Evolutionary conservation across 2,888 invertebrate genomes (phyloP).

Genomic region (Oscheius sp.): DNA sequence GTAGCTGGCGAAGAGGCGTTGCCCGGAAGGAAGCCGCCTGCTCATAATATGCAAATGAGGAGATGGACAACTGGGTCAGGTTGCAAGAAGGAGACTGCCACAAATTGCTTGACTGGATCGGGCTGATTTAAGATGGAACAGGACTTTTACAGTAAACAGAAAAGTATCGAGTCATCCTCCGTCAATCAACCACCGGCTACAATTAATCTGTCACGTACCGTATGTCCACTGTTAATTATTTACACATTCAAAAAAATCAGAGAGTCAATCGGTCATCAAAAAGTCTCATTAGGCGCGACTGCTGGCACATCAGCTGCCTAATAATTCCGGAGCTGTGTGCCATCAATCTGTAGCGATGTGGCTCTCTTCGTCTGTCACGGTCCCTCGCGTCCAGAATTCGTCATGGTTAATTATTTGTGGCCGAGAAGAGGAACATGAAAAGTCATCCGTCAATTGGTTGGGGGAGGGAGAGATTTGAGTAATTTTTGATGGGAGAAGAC

Average conservation of each 20-base stretch:
- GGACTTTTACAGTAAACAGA: neutral
- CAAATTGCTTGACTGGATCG: neutral
- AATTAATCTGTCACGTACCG: conserved; percentile 7
- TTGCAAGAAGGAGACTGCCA: neutral
- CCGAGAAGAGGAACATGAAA: neutral
- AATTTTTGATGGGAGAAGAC: neutral
- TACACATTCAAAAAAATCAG: conserved; percentile 22
- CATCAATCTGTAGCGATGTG: conserved; percentile 27
- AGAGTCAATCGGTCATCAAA: conserved; percentile 24
- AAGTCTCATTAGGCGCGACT: conserved; percentile 16
- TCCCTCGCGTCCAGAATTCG: conserved; percentile 18
- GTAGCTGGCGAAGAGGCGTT: conserved; percentile 26
- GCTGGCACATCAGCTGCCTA: conserved; percentile 14
- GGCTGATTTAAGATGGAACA: neutral
- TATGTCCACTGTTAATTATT: conserved; percentile 12
- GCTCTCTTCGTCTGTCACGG: neutral
- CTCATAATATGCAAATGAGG: conserved; percentile 25
- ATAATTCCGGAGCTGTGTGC: conserved; percentile 23
- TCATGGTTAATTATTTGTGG: conserved; percentile 36
- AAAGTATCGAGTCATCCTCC: neutral
- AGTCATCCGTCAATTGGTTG: conserved; percentile 6
- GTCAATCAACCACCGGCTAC: neutral
- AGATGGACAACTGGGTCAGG: too few relatives aligned
- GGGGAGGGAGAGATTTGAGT: conserved; percentile 1
- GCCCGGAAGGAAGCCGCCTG: conserved; percentile 11